A percentile compares a stretch with the other conserved stretches of the same genome.
phyloP scores from a whole-genome alignment of 2,888 invertebrate genomes.

The Rhagonycha fulva region DNA sequence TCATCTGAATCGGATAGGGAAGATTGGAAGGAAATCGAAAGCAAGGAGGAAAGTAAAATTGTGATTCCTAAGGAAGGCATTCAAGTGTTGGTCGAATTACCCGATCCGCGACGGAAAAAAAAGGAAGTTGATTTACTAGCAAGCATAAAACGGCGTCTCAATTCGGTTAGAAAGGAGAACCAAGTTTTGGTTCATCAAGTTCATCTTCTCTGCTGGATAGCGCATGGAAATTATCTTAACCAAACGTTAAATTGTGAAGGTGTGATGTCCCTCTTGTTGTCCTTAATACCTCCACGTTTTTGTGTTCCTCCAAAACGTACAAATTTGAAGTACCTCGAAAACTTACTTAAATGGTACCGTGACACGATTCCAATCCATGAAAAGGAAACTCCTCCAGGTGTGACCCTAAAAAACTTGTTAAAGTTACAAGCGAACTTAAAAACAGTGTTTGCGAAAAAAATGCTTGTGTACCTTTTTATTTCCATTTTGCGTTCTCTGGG shows the following conservation, averaged over 20 bases:
- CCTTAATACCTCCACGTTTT: constrained; percentile 73
- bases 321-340: constrained; percentile 75
- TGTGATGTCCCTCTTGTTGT: constrained; percentile 69
- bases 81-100: constrained; percentile 74
- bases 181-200: constrained; percentile 85
- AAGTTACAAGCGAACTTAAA: constrained; percentile 64
- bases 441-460: constrained; percentile 66
- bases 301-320: constrained; percentile 77
- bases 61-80: constrained; percentile 69
- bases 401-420: constrained; percentile 56
- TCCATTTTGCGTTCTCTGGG: constrained; percentile 79
- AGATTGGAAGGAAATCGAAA: constrained; percentile 77
- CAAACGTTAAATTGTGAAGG: constrained; percentile 67
- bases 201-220: constrained; percentile 80
- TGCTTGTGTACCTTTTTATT: constrained; percentile 77
- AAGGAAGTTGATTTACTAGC: constrained; percentile 72
- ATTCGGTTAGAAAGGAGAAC: constrained; percentile 76
- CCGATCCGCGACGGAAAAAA: constrained; percentile 61
- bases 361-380: constrained; percentile 64
- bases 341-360: constrained; percentile 78
- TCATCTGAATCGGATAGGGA: constrained; percentile 68
- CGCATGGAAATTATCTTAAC: constrained; percentile 79
- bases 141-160: constrained; percentile 75
- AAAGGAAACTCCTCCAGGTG: constrained; percentile 49
- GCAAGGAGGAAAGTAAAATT: constrained; percentile 54